These are phyloP conservation scores for Nothobranchius furzeri DNA, from an alignment of 2,113 vertebrate genomes.

Conservation along the genomic window DNA sequence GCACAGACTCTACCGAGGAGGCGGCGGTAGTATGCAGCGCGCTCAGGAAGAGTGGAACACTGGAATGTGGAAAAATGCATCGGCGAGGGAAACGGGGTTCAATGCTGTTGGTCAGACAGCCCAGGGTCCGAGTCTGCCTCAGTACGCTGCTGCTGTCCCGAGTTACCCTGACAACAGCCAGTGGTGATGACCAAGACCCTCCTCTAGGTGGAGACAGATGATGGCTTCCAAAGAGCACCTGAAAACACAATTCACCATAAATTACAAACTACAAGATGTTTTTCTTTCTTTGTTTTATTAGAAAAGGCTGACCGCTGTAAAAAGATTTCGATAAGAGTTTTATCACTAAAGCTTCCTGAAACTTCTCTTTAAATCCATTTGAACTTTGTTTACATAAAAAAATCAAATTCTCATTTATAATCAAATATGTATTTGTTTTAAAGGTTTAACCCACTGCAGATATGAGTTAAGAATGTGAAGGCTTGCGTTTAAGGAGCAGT, in stretches of 20 bases:
- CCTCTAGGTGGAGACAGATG: constrained; percentile 60
- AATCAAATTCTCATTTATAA: constrained; percentile 1
- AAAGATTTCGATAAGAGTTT: constrained; percentile 11
- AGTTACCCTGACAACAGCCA: constrained; percentile 85
- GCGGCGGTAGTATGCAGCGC: constrained; percentile 88
- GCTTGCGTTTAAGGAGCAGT: not conserved
- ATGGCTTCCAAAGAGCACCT: constrained; percentile 1
- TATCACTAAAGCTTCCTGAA: constrained; percentile 3
- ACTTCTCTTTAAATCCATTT: constrained; percentile 28
- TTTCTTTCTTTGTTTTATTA: constrained; percentile 17
- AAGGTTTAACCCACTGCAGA: constrained; percentile 4
- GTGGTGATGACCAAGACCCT: constrained; percentile 63
- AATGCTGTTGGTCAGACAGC: constrained; percentile 79
- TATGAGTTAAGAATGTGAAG: constrained; percentile 13
- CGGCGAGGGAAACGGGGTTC: constrained; percentile 84
- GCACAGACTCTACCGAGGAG: constrained; percentile 89
- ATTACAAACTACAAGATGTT: not conserved
- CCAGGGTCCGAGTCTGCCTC: constrained; percentile 89
- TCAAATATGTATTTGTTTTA: not conserved
- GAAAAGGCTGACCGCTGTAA: constrained; percentile 11
- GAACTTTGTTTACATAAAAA: constrained; percentile 53
- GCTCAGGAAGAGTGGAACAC: constrained; percentile 92
- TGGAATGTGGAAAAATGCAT: constrained; percentile 85
- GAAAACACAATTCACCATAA: constrained; percentile 12
- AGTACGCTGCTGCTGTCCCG: constrained; percentile 90